phyloP scores from a whole-genome alignment of 2,888 invertebrate genomes.

The Standfussiana lucernea region DNA sequence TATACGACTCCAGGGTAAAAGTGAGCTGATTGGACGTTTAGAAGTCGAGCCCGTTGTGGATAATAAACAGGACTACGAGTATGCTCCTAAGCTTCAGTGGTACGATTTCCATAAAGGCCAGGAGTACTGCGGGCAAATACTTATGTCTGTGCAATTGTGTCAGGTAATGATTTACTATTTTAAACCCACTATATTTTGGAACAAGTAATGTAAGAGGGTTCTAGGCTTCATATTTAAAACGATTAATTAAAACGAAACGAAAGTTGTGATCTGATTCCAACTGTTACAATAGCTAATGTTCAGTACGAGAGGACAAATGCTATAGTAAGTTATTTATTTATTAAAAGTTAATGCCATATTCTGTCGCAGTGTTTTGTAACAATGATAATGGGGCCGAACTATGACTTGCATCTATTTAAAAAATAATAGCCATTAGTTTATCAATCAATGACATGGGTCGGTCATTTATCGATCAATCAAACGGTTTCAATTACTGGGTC shows the following conservation, averaged over 20 bases:
- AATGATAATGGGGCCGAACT: not conserved
- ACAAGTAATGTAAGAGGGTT: not conserved
- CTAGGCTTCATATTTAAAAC: not conserved
- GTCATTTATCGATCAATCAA: too few relatives aligned
- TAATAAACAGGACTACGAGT: slow-evolving; percentile 70
- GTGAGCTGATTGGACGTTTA: slow-evolving; percentile 77
- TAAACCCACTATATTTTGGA: not conserved
- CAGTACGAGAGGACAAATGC: not conserved
- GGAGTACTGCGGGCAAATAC: slow-evolving; percentile 83
- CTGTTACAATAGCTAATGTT: not conserved
- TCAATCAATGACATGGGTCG: too few relatives aligned
- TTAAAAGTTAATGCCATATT: not conserved
- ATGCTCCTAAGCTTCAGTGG: slow-evolving; percentile 88
- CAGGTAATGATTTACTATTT: slow-evolving; percentile 69
- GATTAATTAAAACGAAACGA: too few relatives aligned
- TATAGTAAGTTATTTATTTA: too few relatives aligned
- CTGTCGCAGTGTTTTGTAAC: too few relatives aligned
- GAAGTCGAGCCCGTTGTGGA: slow-evolving; percentile 73
- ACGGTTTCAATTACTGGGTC: too few relatives aligned
- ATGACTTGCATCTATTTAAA: too few relatives aligned
- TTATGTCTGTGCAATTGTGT: slow-evolving; percentile 87
- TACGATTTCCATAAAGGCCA: slow-evolving; percentile 81
- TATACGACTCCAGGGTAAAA: slow-evolving; percentile 70
- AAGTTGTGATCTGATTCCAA: not conserved
- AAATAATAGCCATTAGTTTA: too few relatives aligned